Conservation (phyloP, 1,140 invertebrate species). For the Listronotus oregonensis region DNA sequence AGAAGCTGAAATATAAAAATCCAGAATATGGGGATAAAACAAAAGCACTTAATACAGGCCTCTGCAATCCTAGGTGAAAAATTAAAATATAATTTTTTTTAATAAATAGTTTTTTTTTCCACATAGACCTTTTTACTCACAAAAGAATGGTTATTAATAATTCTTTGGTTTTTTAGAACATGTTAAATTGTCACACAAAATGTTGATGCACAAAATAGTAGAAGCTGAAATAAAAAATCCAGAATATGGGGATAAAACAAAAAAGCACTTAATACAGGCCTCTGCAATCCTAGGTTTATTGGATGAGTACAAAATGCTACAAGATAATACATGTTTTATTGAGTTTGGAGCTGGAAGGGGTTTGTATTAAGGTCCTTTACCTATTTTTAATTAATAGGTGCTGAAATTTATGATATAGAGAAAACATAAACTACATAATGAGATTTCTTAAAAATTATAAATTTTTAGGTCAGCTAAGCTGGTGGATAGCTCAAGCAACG, state of each 20-base stretch:
- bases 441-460: no score
- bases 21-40: conserved; percentile 66
- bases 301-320: conserved; percentile 61
- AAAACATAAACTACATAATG: no score
- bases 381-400: no score
- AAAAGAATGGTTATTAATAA: not conserved
- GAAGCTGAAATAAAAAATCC: conserved; percentile 65
- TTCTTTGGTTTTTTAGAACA: conserved; percentile 41
- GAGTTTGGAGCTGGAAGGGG: conserved; percentile 91
- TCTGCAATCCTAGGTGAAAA: conserved; percentile 71
- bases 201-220: conserved; percentile 60
- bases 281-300: conserved; percentile 70
- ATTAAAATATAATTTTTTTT: no score
- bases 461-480: conserved; percentile 69
- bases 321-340: conserved; percentile 70
- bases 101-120: no score
- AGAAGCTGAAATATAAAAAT: conserved; percentile 64
- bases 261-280: conserved; percentile 73
- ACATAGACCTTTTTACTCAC: no score
- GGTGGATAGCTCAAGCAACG: conserved; percentile 70
- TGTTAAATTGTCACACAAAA: conserved; percentile 55
- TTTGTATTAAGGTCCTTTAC: conserved; percentile 44
- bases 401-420: no score
- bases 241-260: conserved; percentile 66
- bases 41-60: conserved; percentile 74